Evolutionary conservation across 2,888 invertebrate genomes (phyloP), one percentile per base, ranked within the genome.

Genomic region (Fabriciana adippe): DNA sequence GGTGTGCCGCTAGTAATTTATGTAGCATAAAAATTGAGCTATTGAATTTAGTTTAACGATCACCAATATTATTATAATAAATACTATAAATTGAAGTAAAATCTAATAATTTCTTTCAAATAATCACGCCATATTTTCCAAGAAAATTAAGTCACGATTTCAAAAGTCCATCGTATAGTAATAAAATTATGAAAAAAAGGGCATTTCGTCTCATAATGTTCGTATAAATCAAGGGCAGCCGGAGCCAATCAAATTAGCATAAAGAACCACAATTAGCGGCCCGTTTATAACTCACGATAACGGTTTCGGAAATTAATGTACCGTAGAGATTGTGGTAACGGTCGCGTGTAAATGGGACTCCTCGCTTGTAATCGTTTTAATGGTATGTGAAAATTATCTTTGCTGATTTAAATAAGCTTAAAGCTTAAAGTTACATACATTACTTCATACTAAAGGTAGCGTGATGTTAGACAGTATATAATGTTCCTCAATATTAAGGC

Each of bases 261-360:
- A 75, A 75, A 75, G 67, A 65, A 70, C 61, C 68, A 70, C 68
- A 71, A 71, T 71, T 69, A 71, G 69, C 72, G 61, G 48, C 47
- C 59, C 59, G 67, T 71, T 71, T 71, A 68, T 71, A 70, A 68
- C 63, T 69, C 54, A 70, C 69, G 68, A 66, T 70, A 72, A 73
- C 69, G 71, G 70, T 67, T 73, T 69, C 69, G 68, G 69, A 73
- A 73, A 75, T 75, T 74, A 74, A 75, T 75, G 74, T 71, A 72
- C 62, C 70, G 73, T 57, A 71, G 67, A 71, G 70, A 72, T 69
- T 69, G 66, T 53, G 64, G 65, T 51, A 53, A 35, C 67, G 62
- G 55, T 47, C 67, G 50, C 65, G 66, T 66, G 55, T 70, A 68
- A 66, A 55, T 41, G 62, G 65, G 68, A 68, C 59, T 63, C 66